Conservation (phyloP, 2,113 vertebrate genomes). For the Synodontis membranacea region DNA sequence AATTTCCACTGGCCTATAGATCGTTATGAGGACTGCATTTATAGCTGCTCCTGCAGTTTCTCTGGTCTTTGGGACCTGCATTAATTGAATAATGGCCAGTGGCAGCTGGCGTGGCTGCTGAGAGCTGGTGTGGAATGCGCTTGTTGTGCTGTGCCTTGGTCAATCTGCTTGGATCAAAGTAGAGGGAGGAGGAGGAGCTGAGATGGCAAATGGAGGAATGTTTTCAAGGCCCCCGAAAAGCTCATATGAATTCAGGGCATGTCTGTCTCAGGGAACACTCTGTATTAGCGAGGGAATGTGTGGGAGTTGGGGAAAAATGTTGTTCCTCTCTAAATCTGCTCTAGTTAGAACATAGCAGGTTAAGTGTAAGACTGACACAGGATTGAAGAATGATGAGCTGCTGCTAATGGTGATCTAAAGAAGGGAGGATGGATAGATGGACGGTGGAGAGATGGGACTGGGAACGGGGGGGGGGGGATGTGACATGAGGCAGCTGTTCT, state of each 20-base stretch:
- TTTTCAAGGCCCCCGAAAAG: constrained; percentile 33
- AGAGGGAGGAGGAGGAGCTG: constrained; percentile 18
- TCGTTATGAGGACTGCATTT: constrained; percentile 20
- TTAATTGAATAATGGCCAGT: constrained; percentile 40
- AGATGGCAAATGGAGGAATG: constrained; percentile 37
- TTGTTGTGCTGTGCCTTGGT: constrained; percentile 36
- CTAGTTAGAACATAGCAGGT: neutral
- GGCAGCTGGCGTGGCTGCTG: constrained; percentile 16
- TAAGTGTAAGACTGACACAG: neutral
- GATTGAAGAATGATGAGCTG: constrained; percentile 13
- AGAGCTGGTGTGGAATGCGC: constrained; percentile 40
- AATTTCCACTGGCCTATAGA: constrained; percentile 16
- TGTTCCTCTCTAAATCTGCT: neutral
- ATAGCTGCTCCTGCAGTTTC: constrained; percentile 20
- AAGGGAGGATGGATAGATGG: constrained; percentile 19
- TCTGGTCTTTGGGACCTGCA: constrained; percentile 12
- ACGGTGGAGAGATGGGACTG: neutral
- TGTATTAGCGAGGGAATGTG: constrained; percentile 30
- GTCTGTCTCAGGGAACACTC: constrained; percentile 21
- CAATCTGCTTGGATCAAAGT: constrained; percentile 38
- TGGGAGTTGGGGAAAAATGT: constrained; percentile 5
- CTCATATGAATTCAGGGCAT: constrained; percentile 37
- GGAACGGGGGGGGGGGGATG: neutral
- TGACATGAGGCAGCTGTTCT: constrained; percentile 48
- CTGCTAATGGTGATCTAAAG: constrained; percentile 6